Base-by-base conservation (phyloP, 2,888 invertebrate genomes). In the Cataglyphis cursor region DNA sequence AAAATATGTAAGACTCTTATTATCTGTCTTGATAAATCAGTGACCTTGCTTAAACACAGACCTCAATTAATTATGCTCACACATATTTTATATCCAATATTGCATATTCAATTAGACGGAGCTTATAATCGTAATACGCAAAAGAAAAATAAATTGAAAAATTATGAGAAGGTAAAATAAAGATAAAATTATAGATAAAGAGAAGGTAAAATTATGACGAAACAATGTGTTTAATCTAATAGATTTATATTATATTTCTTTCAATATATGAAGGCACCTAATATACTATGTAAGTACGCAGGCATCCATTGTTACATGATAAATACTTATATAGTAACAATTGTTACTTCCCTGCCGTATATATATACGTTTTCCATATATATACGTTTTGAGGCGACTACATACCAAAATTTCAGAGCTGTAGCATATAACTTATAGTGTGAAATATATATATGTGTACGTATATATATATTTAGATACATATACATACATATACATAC, bases 181-280 rank as follows among this genome's bases (percentile, higher is more conserved):
- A 54, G n/a, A 21, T 44, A 24, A 24, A 24, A 24, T 24, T 24
- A 24, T 24, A 24, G 24, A 24, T 24, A 24, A 24, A 24, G 1
- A 1, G 24, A 24, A 24, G 24, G 24, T 9, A 9, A 59, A 61
- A 8, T 72, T 70, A 24, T 24, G 18, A 31, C 3, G 18, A 61
- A 41, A 38, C 9, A 8, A 44, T 6, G 18, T 38, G 54, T 54
- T 64, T 54, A 64, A 12, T 65, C 35, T 75, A 24, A 54, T 66
- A 66, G 18, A 66, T 51, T 51, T 51, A 51, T 54, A 9, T 31
- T 66, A 54, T 76, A 66, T 76, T 21, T 76, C 48, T 82, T 44
- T 4, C 65, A 24, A 35, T 75, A 12, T 48, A 6, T 54, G 15
- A 76, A 76, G 54, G 68, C 76, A 76, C 54, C 68, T 68, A 76